Percentiles rank a stretch among this genome's conserved stretches.
These are phyloP conservation scores for Ciconia nigra DNA, from an alignment of 2,797 vertebrate genomes.

Conservation along the genomic window DNA sequence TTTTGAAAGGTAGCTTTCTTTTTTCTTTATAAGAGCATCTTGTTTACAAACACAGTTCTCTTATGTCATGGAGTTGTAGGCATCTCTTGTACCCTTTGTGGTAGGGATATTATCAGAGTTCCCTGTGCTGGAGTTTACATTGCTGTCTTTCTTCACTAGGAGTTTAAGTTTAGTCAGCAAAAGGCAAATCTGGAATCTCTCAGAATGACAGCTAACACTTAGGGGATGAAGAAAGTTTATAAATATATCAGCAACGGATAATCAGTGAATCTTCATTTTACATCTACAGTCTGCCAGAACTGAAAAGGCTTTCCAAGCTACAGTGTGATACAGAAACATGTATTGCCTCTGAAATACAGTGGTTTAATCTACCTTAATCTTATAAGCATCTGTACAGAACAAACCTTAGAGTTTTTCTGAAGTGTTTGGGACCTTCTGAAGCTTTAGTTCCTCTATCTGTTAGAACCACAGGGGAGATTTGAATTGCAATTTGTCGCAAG, in stretches of 20 bases:
- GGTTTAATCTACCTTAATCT: neutral
- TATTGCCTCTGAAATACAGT: neutral
- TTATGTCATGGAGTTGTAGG: neutral
- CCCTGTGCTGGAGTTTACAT: neutral
- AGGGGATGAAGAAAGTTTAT: conserved; percentile 25
- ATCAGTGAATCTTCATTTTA: neutral
- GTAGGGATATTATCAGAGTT: neutral
- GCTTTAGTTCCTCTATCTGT: neutral
- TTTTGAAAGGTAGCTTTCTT: neutral
- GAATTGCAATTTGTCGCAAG: neutral
- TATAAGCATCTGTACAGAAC: neutral
- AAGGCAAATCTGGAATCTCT: conserved; percentile 14
- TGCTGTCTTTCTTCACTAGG: neutral
- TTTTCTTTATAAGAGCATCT: neutral
- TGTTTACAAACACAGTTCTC: neutral
- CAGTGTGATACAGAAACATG: neutral
- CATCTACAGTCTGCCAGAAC: neutral
- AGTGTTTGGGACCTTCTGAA: neutral
- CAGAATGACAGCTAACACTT: conserved; percentile 19
- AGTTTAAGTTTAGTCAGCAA: conserved; percentile 12
- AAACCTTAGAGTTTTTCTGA: neutral
- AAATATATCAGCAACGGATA: neutral
- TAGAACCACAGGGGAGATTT: neutral
- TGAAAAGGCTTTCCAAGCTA: neutral
- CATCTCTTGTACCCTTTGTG: neutral